These are phyloP conservation scores for Aldrovandia affinis DNA, from an alignment of 2,797 vertebrate species.

Conservation along the genomic window DNA sequence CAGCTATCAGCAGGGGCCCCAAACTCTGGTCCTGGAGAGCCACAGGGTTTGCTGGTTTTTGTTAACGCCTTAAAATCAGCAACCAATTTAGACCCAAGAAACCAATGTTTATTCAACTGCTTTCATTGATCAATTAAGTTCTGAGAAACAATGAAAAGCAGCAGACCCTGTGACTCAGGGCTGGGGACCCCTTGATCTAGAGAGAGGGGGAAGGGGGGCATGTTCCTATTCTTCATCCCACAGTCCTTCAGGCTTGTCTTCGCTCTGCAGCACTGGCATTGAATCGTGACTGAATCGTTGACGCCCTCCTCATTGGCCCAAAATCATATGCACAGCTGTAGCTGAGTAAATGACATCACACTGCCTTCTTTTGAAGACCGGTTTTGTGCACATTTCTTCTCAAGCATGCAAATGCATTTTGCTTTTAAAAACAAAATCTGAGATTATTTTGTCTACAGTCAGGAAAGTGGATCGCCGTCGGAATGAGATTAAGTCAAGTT, in stretches of 20 bases:
- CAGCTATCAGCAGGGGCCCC: too few species aligned
- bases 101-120: too few species aligned
- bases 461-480: neutral
- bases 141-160: too few species aligned
- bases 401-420: neutral
- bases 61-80: too few species aligned
- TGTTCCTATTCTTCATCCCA: conserved; percentile 32
- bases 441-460: neutral
- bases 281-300: too few species aligned
- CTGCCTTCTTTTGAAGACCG: conserved; percentile 45
- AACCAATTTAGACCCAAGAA: too few species aligned
- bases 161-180: too few species aligned
- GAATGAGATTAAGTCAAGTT: neutral
- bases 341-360: conserved; percentile 55
- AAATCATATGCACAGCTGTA: conserved; percentile 62
- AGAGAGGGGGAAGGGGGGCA: neutral
- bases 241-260: conserved; percentile 59
- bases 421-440: neutral
- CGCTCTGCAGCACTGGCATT: conserved; percentile 44
- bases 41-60: too few species aligned
- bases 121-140: too few species aligned
- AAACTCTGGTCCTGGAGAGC: too few species aligned
- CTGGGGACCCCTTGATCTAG: too few species aligned
- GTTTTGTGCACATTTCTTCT: conserved; percentile 11
- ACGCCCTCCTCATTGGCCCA: conserved; percentile 46